These are phyloP conservation scores for Platycnemis pennipes DNA, from an alignment of 2,888 invertebrate species.

Conservation along the genomic window DNA sequence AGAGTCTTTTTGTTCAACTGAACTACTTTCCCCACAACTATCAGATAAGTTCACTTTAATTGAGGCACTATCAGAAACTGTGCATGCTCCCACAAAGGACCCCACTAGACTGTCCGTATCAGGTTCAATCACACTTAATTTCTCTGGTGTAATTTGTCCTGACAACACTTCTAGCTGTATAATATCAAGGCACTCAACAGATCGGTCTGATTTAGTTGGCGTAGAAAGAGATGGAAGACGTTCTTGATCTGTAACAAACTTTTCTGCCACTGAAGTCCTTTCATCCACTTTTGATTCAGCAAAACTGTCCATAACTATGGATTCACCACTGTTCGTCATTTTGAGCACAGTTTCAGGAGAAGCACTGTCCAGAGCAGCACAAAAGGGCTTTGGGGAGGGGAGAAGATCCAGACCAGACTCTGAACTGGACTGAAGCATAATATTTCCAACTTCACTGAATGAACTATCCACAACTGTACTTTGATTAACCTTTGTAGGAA, in stretches of 20 bases:
- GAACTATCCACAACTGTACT: constrained; percentile 43
- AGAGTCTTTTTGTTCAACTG: constrained; percentile 60
- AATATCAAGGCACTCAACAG: constrained; percentile 66
- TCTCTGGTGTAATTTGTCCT: constrained; percentile 54
- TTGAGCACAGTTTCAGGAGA: constrained; percentile 51
- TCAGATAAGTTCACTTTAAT: constrained; percentile 62
- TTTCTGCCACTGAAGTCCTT: constrained; percentile 52
- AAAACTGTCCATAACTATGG: constrained; percentile 1
- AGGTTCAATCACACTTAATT: constrained; percentile 50
- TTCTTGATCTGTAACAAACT: constrained; percentile 50
- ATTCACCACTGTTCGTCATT: constrained; percentile 32
- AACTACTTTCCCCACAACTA: constrained; percentile 50
- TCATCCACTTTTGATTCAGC: constrained; percentile 45
- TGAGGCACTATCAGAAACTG: constrained; percentile 58
- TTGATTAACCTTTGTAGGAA: constrained; percentile 56
- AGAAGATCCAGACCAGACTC: constrained; percentile 43
- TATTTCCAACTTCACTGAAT: constrained; percentile 48
- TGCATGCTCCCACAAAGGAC: constrained; percentile 48
- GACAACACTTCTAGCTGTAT: constrained; percentile 54
- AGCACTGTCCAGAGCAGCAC: constrained; percentile 48
- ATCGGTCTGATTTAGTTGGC: constrained; percentile 55
- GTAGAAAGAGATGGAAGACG: constrained; percentile 61
- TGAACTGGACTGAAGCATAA: constrained; percentile 49
- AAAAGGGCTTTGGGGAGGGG: constrained; percentile 46
- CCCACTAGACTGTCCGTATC: constrained; percentile 47